Evolutionary conservation across 1,140 invertebrate genomes (phyloP).

Genomic region (Pygmarrhopalites habei): DNA sequence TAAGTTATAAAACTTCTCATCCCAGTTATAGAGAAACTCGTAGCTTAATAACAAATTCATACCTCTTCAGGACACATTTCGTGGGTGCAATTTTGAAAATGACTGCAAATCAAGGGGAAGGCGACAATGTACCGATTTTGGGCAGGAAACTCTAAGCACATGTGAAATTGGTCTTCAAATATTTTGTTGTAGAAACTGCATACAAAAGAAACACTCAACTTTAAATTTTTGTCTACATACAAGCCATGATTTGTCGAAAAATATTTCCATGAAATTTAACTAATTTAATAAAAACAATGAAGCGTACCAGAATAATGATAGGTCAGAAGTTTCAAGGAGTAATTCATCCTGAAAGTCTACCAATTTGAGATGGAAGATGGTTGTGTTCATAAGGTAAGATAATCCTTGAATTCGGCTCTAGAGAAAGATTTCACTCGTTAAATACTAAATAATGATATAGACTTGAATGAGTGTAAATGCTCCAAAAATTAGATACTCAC

Average conservation of each 20-base stretch:
- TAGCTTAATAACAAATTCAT: slow-evolving; percentile 16
- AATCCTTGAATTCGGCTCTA: slow-evolving; percentile 53
- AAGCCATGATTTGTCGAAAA: no score
- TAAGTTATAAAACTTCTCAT: slow-evolving; percentile 2
- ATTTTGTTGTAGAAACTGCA: slow-evolving; percentile 87
- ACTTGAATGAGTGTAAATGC: slow-evolving; percentile 86
- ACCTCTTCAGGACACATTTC: slow-evolving; percentile 96
- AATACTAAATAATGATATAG: no score
- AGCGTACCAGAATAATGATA: slow-evolving; percentile 82
- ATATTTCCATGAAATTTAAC: no score
- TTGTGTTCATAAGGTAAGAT: slow-evolving; percentile 74
- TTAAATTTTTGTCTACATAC: no score
- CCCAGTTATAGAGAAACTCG: slow-evolving; percentile 3
- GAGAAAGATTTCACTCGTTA: no score
- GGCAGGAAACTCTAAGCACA: slow-evolving; percentile 96
- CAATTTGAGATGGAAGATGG: slow-evolving; percentile 96
- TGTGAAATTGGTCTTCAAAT: slow-evolving; percentile 96
- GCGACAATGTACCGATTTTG: slow-evolving; percentile 96
- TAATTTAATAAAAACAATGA: not conserved
- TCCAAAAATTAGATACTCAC: no score
- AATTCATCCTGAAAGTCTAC: slow-evolving; percentile 98
- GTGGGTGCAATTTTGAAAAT: slow-evolving; percentile 96
- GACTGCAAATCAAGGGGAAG: slow-evolving; percentile 94
- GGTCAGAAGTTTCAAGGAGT: slow-evolving; percentile 89
- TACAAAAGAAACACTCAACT: slow-evolving; percentile 21